Conservation (phyloP, 2,113 vertebrate species). For the Ailuropoda melanoleuca region DNA sequence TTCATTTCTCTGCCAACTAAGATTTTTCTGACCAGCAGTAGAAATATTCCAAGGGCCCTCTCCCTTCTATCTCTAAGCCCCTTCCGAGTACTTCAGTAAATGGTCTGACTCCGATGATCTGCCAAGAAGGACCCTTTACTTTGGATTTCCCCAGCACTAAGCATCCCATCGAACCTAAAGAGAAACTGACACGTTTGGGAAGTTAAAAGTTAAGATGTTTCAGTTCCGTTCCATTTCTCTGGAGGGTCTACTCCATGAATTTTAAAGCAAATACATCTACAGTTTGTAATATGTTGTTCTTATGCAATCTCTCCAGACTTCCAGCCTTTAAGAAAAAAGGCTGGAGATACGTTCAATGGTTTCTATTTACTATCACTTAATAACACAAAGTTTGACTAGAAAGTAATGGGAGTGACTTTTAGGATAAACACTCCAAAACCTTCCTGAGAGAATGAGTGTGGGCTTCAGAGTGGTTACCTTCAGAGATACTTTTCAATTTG, state of each 20-base stretch:
- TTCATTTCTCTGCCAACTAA: background rate
- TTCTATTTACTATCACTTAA: slow-evolving; percentile 20
- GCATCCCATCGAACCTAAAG: slow-evolving; percentile 25
- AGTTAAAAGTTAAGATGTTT: slow-evolving; percentile 5
- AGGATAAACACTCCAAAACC: background rate
- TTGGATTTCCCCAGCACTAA: slow-evolving; percentile 2
- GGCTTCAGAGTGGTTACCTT: background rate
- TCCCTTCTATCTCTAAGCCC: background rate
- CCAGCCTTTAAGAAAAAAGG: background rate
- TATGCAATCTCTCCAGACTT: slow-evolving; percentile 16
- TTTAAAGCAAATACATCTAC: slow-evolving; percentile 52
- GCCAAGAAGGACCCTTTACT: background rate
- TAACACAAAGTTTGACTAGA: background rate
- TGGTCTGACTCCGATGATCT: background rate
- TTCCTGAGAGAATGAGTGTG: background rate
- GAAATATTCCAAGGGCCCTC: background rate
- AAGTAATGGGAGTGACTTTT: background rate
- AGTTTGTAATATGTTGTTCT: slow-evolving; percentile 34
- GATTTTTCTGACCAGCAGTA: background rate
- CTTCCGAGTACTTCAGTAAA: background rate
- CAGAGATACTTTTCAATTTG: background rate
- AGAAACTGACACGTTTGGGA: background rate
- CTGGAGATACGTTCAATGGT: background rate
- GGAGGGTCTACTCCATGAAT: slow-evolving; percentile 20
- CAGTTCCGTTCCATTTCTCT: background rate